Conservation (phyloP, 2,113 vertebrate genomes). For the Syngnathus floridae region DNA sequence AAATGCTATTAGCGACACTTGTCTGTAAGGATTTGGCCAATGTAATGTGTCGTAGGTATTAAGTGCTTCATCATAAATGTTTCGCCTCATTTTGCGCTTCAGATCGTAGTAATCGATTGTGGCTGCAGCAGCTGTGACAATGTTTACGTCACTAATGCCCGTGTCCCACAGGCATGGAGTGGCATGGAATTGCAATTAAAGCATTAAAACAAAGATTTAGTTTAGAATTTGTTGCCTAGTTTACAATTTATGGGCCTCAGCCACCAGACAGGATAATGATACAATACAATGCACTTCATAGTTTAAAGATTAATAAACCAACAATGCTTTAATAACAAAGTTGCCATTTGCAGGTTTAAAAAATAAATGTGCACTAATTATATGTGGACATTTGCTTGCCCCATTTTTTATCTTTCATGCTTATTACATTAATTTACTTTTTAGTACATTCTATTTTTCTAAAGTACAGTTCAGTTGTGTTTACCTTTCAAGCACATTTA, state of each 20-base stretch:
- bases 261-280: not conserved
- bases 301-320: not conserved
- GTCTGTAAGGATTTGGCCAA: not conserved
- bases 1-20: not conserved
- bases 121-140: conserved; percentile 12
- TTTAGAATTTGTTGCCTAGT: not conserved
- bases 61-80: not conserved
- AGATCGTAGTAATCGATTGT: conserved; percentile 20
- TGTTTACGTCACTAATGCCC: conserved; percentile 22
- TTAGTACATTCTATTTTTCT: too few species aligned
- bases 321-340: not conserved
- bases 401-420: too few species aligned
- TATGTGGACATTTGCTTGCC: too few species aligned
- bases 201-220: not conserved
- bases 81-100: conserved; percentile 9
- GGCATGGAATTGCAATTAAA: conserved; percentile 12
- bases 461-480: too few species aligned
- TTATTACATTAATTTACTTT: too few species aligned
- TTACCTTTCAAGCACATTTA: too few species aligned
- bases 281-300: not conserved
- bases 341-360: too few species aligned
- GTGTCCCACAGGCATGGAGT: conserved; percentile 21
- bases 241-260: not conserved
- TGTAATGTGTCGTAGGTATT: not conserved
- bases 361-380: too few species aligned